A percentile compares a stretch with the other conserved stretches of the same genome.
Evolutionary conservation across 2,888 invertebrate genomes (phyloP).

Genomic region (Trichogramma evanescens): DNA sequence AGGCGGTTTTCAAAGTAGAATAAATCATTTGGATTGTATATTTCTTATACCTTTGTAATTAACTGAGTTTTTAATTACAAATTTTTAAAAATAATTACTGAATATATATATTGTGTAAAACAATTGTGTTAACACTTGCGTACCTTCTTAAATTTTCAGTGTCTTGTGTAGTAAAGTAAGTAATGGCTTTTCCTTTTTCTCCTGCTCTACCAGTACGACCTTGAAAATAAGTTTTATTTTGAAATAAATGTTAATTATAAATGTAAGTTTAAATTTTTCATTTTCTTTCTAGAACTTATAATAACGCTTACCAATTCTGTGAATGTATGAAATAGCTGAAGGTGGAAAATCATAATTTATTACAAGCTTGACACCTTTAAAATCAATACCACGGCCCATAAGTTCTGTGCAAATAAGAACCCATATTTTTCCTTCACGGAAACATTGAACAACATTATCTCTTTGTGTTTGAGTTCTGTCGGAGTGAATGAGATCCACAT

Average conservation of each 20-base stretch:
- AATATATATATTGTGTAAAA: neutral
- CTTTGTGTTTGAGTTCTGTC: constrained; percentile 84
- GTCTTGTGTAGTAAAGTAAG: constrained; percentile 90
- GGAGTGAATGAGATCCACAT: constrained; percentile 89
- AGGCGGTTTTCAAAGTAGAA: neutral
- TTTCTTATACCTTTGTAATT: neutral
- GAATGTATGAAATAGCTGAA: constrained; percentile 82
- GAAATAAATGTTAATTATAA: neutral
- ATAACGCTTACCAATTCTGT: constrained; percentile 59
- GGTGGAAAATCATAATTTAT: constrained; percentile 97
- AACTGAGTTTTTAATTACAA: neutral
- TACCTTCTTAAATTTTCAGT: constrained; percentile 78
- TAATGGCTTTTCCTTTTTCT: constrained; percentile 77
- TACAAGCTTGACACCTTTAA: constrained; percentile 91
- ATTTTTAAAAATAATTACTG: neutral
- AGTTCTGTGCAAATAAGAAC: constrained; percentile 94
- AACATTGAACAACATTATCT: constrained; percentile 83
- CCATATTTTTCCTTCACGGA: constrained; percentile 90
- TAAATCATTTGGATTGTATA: neutral
- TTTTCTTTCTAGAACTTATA: neutral
- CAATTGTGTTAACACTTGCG: constrained; percentile 10
- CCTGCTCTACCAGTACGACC: constrained; percentile 94
- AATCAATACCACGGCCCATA: constrained; percentile 94
- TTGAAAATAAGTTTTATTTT: constrained; percentile 30
- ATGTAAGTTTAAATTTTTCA: neutral